Conservation (phyloP, 92 coral and sea anemone genomes). For the Epizoanthus rinbou region DNA sequence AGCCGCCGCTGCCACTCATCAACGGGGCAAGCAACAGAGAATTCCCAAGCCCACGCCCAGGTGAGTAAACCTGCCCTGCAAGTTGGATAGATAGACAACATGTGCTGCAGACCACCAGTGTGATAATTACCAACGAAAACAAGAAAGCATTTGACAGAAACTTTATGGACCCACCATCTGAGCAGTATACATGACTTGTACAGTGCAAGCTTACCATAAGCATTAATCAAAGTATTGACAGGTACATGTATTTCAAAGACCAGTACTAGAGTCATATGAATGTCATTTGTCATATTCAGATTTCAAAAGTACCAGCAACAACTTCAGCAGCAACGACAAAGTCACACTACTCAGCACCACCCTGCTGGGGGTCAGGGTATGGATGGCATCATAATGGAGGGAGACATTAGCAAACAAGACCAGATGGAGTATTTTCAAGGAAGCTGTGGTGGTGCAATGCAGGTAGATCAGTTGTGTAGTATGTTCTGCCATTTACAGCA, state of each 20-base stretch:
- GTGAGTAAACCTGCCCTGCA: constrained; percentile 36
- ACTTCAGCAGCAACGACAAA: constrained; percentile 85
- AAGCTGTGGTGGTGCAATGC: not conserved
- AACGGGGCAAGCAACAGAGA: constrained; percentile 85
- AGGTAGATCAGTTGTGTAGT: not conserved
- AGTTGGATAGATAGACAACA: too few species aligned
- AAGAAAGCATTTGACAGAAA: not conserved
- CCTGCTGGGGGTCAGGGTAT: constrained; percentile 51
- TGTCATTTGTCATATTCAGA: constrained; percentile 31
- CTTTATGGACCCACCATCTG: not conserved
- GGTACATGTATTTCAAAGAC: not conserved
- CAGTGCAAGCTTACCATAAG: too few species aligned
- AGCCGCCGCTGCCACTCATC: constrained; percentile 84
- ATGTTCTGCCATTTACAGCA: not conserved
- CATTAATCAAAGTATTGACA: not conserved
- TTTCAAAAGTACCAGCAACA: constrained; percentile 95
- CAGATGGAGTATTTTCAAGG: constrained; percentile 38
- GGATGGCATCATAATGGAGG: constrained; percentile 44
- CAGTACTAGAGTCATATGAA: not conserved
- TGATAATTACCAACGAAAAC: too few species aligned
- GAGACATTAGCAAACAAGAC: constrained; percentile 26
- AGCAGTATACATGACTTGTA: too few species aligned
- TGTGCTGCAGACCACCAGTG: too few species aligned
- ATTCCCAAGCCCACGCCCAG: constrained; percentile 98
- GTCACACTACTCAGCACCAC: constrained; percentile 84